Percentiles rank a stretch among this genome's conserved stretches.
phyloP scores from a whole-genome alignment of 2,113 vertebrate genomes.

The Pseudopipra pipra region DNA sequence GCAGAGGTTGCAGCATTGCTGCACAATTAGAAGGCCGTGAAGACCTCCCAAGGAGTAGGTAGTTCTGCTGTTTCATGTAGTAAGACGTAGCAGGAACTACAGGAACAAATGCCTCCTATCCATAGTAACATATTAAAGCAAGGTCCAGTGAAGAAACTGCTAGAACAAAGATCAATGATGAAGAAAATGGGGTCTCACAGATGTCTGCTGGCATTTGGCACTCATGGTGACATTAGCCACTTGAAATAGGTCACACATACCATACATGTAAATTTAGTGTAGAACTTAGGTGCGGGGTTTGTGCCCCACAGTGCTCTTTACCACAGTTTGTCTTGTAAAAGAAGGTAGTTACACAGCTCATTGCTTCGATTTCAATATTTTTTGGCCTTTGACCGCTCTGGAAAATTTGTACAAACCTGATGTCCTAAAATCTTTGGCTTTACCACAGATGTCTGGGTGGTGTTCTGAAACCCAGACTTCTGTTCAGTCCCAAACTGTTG shows the following conservation, averaged over 20 bases:
- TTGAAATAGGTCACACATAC: no score
- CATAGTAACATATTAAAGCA: no score
- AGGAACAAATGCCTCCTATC: no score
- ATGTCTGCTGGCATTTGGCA: no score
- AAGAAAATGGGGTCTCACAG: no score
- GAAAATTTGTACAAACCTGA: background rate
- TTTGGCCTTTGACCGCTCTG: no score
- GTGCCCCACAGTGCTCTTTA: background rate
- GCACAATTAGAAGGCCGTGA: background rate
- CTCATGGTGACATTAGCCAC: no score
- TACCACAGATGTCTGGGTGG: rapidly evolving
- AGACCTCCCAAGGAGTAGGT: background rate
- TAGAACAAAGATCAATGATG: no score
- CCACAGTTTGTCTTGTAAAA: background rate
- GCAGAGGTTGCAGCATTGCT: background rate
- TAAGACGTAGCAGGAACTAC: no score
- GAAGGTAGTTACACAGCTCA: background rate
- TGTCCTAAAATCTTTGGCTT: background rate
- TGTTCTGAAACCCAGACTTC: conserved; percentile 49
- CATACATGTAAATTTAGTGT: background rate
- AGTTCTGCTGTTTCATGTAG: background rate
- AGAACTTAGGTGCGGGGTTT: background rate
- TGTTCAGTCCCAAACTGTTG: conserved; percentile 61
- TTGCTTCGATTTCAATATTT: background rate
- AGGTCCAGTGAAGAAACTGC: no score